Conservation (phyloP, 1,140 invertebrate species). For the Leucophenga varia region DNA sequence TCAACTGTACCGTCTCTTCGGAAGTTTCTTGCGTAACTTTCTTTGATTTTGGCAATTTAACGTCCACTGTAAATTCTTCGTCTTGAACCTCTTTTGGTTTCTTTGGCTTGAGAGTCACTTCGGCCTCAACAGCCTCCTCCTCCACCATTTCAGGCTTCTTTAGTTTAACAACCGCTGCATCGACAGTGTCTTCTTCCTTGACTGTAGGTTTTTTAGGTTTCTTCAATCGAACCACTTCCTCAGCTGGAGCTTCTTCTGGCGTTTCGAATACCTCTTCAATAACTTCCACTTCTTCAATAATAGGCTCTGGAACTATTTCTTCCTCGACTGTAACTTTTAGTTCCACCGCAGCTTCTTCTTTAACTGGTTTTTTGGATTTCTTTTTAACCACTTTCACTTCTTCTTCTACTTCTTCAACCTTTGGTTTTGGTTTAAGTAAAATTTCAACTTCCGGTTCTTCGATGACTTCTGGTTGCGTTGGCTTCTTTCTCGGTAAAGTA, state of each 20-base stretch:
- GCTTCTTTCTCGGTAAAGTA: slow-evolving; percentile 30
- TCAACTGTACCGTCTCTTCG: slow-evolving; percentile 38
- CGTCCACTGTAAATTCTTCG: slow-evolving; percentile 47
- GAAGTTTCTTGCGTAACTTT: slow-evolving; percentile 38
- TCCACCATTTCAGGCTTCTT: slow-evolving; percentile 35
- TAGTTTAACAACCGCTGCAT: slow-evolving; percentile 27
- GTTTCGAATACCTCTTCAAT: slow-evolving; percentile 12
- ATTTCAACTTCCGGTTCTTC: slow-evolving; percentile 44
- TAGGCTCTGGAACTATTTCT: slow-evolving; percentile 33
- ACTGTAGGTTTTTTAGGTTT: slow-evolving; percentile 21
- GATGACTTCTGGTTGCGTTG: slow-evolving; percentile 12
- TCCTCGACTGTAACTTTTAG: slow-evolving; percentile 43
- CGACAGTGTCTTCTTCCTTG: slow-evolving; percentile 23
- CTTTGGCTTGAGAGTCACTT: slow-evolving; percentile 52
- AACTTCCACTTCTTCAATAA: slow-evolving; percentile 30
- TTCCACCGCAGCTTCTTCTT: slow-evolving; percentile 35
- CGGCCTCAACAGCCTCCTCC: slow-evolving; percentile 46
- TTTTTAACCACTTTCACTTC: slow-evolving; percentile 43
- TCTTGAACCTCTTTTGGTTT: slow-evolving; percentile 39
- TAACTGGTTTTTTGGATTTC: slow-evolving; percentile 36
- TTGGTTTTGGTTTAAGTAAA: slow-evolving; percentile 33
- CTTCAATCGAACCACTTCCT: slow-evolving; percentile 37
- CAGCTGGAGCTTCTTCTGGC: slow-evolving; percentile 26
- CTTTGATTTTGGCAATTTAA: slow-evolving; percentile 37
- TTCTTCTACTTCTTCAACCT: slow-evolving; percentile 44